phyloP scores from a whole-genome alignment of 2,113 vertebrate species.

The Stictonetta naevosa region DNA sequence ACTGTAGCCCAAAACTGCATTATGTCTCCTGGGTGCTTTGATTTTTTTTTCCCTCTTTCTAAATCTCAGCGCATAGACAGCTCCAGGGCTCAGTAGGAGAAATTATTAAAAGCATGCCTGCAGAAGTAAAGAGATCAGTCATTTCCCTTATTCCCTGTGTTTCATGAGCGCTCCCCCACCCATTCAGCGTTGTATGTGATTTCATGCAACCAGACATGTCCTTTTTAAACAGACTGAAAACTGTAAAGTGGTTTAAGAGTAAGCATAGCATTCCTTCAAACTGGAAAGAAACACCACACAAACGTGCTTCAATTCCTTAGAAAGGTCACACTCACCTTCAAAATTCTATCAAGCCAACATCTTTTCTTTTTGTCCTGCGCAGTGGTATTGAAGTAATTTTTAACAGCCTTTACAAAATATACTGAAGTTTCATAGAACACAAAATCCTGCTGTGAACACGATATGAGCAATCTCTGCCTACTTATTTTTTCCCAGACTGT shows the following conservation, averaged over 20 bases:
- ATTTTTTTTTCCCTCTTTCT: conserved; percentile 45
- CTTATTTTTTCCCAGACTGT: not conserved
- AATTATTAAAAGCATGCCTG: conserved; percentile 67
- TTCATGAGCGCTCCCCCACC: not conserved
- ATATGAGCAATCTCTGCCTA: not conserved
- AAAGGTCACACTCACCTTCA: conserved; percentile 37
- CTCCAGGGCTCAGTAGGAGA: conserved; percentile 58
- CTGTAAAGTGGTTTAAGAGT: not conserved
- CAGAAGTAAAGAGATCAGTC: conserved; percentile 65
- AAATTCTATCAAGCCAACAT: not conserved
- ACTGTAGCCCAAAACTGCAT: conserved; percentile 59
- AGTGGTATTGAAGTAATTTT: not conserved
- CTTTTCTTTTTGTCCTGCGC: not conserved
- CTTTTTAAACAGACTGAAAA: conserved; percentile 40
- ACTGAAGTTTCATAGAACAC: not conserved
- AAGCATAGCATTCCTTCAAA: not conserved
- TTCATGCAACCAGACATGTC: conserved; percentile 6
- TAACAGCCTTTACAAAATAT: not conserved
- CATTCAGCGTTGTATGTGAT: conserved; percentile 1
- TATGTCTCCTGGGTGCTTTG: conserved; percentile 60
- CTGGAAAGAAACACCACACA: not conserved
- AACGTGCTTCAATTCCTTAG: not conserved
- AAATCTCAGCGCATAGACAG: conserved; percentile 49
- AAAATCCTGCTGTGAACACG: not conserved
- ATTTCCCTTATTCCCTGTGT: not conserved